These are phyloP conservation scores for Parelbella ahira DNA, from an alignment of 2,888 invertebrate genomes.

Conservation along the genomic window DNA sequence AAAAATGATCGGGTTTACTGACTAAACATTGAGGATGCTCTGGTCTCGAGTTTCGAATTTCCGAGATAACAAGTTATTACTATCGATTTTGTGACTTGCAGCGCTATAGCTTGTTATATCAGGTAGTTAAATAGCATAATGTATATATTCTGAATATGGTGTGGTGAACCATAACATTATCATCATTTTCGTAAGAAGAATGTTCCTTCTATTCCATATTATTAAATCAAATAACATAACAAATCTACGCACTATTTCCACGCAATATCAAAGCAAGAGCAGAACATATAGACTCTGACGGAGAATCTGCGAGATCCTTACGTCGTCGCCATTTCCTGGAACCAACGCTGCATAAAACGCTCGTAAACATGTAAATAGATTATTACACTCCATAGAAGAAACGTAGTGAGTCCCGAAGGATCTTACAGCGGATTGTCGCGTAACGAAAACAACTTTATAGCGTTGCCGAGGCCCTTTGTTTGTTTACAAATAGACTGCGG, in stretches of 20 bases:
- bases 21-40: too few relatives aligned
- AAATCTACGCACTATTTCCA: neutral
- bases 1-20: too few relatives aligned
- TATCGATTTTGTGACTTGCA: too few relatives aligned
- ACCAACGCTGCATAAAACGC: constrained; percentile 22
- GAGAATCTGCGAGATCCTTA: constrained; percentile 11
- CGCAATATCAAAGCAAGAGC: neutral
- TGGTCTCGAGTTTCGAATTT: too few relatives aligned
- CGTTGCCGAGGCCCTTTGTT: neutral
- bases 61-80: too few relatives aligned
- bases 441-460: constrained; percentile 21
- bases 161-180: too few relatives aligned
- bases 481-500: constrained; percentile 8
- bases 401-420: constrained; percentile 3
- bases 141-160: too few relatives aligned
- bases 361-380: constrained; percentile 23
- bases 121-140: too few relatives aligned
- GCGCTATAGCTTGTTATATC: too few relatives aligned
- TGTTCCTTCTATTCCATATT: neutral
- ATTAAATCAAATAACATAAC: constrained; percentile 1
- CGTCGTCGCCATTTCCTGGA: constrained; percentile 14
- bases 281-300: constrained; percentile 9
- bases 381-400: constrained; percentile 11
- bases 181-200: too few relatives aligned
- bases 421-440: constrained; percentile 15